Base-by-base conservation (phyloP, 1,140 invertebrate species). In the Drosophila azteca region DNA sequence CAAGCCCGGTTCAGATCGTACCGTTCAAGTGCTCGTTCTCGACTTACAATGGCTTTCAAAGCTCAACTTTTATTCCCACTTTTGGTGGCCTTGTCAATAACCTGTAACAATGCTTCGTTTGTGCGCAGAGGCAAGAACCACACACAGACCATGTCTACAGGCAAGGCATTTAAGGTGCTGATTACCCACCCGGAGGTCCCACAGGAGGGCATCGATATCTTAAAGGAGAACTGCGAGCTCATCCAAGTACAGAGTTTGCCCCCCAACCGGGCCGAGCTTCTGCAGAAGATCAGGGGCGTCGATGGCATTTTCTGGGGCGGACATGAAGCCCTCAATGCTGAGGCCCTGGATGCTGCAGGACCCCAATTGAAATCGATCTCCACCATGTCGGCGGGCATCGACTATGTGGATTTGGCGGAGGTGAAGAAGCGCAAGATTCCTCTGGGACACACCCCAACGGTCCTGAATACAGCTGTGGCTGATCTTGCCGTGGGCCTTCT, bases 391-490 rank as follows among this genome's bases (percentile, higher is more conserved):
- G 98, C 98, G 9, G 98, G 91, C 52, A 93, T 95, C 83, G 96
- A 97, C 84, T 96, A 96, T 85, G 94, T 97, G 41, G 94, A 96
- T 91, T 77, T 97, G 2, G 75, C 91, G 1, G 95, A 95, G 88
- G 93, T 96, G 20, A 95, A 94, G 90, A 93, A 92, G 45, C 93
- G 95, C 74, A 93, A 94, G 29, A 95, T 97, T 46, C 94, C 93
- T 63, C 93, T 97, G 63, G 98, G 98, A 2, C 97, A 98, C 81
- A 99, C 98, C 1, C 98, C 98, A 22, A 95, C 95, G 79, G 96
- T 98, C 9, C 92, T 99, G 35, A 98, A 97, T 5, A 95, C 97
- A 92, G 96, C 98, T 2, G 97, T 96, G 20, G 97, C 98, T 15
- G 98, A 99, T 92, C 92, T 98, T 29, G 96, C 97, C 4, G 94